phyloP scores from a whole-genome alignment of 2,888 invertebrate genomes.

The Eulithis testata region DNA sequence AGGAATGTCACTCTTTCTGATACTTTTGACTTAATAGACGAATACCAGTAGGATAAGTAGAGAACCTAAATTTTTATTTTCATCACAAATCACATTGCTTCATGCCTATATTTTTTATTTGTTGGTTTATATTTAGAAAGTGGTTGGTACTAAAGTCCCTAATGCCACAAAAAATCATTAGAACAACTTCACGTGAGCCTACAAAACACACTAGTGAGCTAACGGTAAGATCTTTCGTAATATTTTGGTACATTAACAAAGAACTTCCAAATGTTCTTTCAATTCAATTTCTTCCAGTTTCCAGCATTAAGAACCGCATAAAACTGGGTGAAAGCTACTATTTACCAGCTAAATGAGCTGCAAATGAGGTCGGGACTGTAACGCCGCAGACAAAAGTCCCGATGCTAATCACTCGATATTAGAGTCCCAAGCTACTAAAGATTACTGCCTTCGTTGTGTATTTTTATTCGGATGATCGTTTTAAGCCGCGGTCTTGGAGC shows the following conservation, averaged over 20 bases:
- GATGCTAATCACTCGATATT: conserved; percentile 64
- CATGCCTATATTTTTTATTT: too few relatives aligned
- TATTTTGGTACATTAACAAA: not conserved
- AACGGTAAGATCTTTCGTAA: conserved; percentile 9
- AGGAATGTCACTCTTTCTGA: too few relatives aligned
- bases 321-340: conserved; percentile 22
- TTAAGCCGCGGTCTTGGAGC: conserved; percentile 44
- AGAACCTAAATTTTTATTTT: too few relatives aligned
- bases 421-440: conserved; percentile 44
- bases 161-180: conserved; percentile 3
- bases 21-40: too few relatives aligned
- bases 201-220: conserved; percentile 19
- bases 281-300: conserved; percentile 6
- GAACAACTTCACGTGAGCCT: conserved; percentile 9
- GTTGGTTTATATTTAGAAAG: too few relatives aligned
- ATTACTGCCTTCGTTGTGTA: conserved; percentile 46
- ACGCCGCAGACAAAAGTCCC: conserved; percentile 30
- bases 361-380: conserved; percentile 35
- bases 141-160: too few relatives aligned
- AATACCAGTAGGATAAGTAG: too few relatives aligned
- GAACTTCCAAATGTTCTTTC: not conserved
- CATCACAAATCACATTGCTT: too few relatives aligned
- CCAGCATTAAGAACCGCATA: conserved; percentile 27
- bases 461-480: conserved; percentile 60
- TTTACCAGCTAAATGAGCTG: conserved; percentile 34